Evolutionary conservation across 2,113 vertebrate genomes (phyloP), one percentile per base, ranked within the genome.

Genomic region (Spheniscus mendiculus): DNA sequence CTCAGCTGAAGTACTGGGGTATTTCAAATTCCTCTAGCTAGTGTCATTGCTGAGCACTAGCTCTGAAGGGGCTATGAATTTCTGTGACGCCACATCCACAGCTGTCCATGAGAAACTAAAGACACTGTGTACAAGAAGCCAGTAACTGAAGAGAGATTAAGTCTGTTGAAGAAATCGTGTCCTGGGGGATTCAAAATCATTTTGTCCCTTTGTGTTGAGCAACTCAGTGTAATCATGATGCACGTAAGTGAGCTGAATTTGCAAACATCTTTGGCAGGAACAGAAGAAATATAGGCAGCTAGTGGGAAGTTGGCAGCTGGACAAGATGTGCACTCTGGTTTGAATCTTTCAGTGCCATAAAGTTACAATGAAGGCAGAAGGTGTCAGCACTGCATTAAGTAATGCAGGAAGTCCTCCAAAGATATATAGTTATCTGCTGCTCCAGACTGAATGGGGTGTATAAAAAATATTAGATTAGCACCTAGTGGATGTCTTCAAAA

Each of bases 231-330:
- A 76, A 79, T 56, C 53, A 49, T 13, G 34, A 23, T 38, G n/a
- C 21, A 36, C 2, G 0, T 52, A 74, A 89, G 52, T 4, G 12
- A 93, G 62, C 34, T 73, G 87, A 89, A 94, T 65, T 29, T 34
- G 19, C 45, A 56, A 89, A 30, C 1, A 2, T 61, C 49, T 74
- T 78, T 74, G 82, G 23, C 55, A 93, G 66, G 95, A 77, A 69
- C 12, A 69, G 78, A 87, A 87, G 42, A 89, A 91, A 85, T 78
- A 59, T 1, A 86, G 50, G 34, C 74, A 94, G 89, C 70, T 87
- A 96, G 93, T 86, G 87, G 78, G 87, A 95, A 94, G 32, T 21
- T 94, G 89, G 71, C 71, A 88, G 45, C n/a, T 69, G 56, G 44
- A 95, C 86, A 95, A 91, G 69, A 58, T 62, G 44, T 17, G 20